Evolutionary conservation across 2,113 vertebrate genomes (phyloP).

Genomic region (Apistogramma diplotaenia): DNA sequence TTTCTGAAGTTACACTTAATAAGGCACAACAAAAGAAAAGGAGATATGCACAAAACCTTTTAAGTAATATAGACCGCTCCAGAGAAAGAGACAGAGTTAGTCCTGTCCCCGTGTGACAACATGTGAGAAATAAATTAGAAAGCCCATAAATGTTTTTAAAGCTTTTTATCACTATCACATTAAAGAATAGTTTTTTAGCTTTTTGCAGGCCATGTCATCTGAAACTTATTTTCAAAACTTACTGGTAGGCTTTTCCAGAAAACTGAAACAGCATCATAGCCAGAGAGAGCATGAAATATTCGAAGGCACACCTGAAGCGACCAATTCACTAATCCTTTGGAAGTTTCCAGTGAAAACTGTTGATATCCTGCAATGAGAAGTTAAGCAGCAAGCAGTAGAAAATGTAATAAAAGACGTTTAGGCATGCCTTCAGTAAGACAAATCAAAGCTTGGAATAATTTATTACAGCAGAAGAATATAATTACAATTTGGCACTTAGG

Average conservation of each 20-base stretch:
- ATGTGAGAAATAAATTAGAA: background rate
- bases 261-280: background rate
- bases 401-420: background rate
- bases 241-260: background rate
- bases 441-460: background rate
- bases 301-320: background rate
- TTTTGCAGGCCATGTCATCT: background rate
- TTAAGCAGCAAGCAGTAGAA: background rate
- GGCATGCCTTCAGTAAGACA: background rate
- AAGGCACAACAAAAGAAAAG: background rate
- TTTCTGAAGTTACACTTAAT: conserved; percentile 18
- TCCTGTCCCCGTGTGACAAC: background rate
- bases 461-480: background rate
- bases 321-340: background rate
- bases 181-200: background rate
- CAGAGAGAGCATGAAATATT: background rate
- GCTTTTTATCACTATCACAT: background rate
- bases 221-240: background rate
- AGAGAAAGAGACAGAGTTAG: background rate
- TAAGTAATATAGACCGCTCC: background rate
- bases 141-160: background rate
- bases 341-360: background rate
- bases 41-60: background rate
- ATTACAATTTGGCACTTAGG: background rate
- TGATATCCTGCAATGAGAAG: background rate